phyloP scores from a whole-genome alignment of 2,888 invertebrate genomes.

The Pammene aurita region DNA sequence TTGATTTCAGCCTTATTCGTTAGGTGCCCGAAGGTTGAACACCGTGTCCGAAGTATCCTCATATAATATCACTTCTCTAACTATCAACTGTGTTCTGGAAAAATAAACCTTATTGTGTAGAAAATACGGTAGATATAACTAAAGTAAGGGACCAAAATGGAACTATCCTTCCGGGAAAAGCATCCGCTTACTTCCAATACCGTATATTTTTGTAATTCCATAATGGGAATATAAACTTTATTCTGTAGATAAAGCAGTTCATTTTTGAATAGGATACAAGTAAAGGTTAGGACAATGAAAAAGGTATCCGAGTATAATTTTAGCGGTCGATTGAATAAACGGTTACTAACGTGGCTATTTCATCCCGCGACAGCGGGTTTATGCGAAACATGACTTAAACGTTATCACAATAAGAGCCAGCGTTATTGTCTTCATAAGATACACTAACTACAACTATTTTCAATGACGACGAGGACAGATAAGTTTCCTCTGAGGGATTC shows the following conservation, averaged over 20 bases:
- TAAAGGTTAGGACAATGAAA: not conserved
- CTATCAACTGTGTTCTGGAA: not conserved
- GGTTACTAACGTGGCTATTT: not conserved
- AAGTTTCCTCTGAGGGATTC: not conserved
- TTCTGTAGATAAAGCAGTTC: not conserved
- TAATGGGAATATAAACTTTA: not conserved
- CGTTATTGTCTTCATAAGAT: not conserved
- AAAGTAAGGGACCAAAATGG: not conserved
- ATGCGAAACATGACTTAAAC: not conserved
- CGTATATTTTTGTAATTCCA: not conserved
- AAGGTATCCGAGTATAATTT: not conserved
- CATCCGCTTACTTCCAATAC: not conserved
- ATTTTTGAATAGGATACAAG: not conserved
- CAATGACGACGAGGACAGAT: not conserved
- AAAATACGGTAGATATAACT: not conserved
- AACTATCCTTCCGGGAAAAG: not conserved
- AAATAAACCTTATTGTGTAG: not conserved
- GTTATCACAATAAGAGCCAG: not conserved
- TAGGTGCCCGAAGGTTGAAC: constrained; percentile 9
- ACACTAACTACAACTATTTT: not conserved
- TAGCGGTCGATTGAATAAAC: not conserved
- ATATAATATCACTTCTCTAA: not conserved
- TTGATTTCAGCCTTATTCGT: constrained; percentile 24
- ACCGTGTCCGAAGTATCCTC: not conserved
- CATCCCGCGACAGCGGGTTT: not conserved